Base-by-base conservation (phyloP, 2,888 invertebrate species). In the Lepetodrilus schrolli region DNA sequence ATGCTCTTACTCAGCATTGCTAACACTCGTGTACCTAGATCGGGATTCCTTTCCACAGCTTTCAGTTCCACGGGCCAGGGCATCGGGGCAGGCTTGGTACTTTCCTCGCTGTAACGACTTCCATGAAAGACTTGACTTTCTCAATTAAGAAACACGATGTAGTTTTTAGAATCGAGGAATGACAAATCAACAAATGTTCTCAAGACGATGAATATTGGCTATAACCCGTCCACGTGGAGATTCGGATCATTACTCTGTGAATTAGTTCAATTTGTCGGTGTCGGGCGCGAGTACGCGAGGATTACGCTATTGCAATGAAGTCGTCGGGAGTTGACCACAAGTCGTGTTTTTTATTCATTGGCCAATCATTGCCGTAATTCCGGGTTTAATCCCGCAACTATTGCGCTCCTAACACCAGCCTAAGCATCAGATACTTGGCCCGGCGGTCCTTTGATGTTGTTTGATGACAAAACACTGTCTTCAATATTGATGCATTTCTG, bases 401-500 rank as follows among this genome's bases (percentile, higher is more conserved):
- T 30, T 58, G 17, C 58, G 58, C 13, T n/a, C 13, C 58, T 17
- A 34, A 26, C 17, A 26, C 13, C 58, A 58, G 30, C 26, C 34
- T 23, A 30, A 26, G 30, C 26, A 58, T 30, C 30, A 34, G 58
- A 58, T 58, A 17, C 58, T 7, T 30, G 26, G 30, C 58, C 8
- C 26, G n/a, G 17, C 58, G 5, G 58, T 30, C 7, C 58, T 58
- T 58, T 58, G 58, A 58, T n/a, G 58, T 58, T 58, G 58, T 58
- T 58, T 58, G 58, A 58, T 58, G 58, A 58, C 58, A 58, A 58
- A 58, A 58, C 58, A 58, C 58, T 30, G 30, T 58, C 58, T 30
- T 58, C 30, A 58, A 30, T 58, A 58, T 58, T 58, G 58, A 58
- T 58, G 58, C 26, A 34, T 58, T 58, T 58, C 58, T 58, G 26